These are phyloP conservation scores for Thunnus thynnus DNA, from an alignment of 2,113 vertebrate genomes.

Conservation along the genomic window DNA sequence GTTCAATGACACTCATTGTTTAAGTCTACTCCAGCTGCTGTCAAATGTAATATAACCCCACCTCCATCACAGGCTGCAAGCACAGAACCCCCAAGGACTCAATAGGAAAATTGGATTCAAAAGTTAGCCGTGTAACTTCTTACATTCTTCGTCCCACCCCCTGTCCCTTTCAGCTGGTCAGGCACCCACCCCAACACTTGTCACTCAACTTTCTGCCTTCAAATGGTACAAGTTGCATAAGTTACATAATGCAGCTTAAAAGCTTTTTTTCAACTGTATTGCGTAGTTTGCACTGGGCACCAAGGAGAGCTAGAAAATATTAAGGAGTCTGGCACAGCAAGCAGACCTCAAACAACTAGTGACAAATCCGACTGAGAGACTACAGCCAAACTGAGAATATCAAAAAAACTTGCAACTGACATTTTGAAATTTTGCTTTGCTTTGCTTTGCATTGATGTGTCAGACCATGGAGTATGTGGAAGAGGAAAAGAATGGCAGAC, in stretches of 20 bases:
- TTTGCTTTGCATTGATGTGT: no score
- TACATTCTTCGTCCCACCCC: constrained; percentile 37
- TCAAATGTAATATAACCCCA: constrained; percentile 74
- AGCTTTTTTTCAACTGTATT: background rate
- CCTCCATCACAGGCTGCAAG: constrained; percentile 67
- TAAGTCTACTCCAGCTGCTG: constrained; percentile 81
- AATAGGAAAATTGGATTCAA: constrained; percentile 56
- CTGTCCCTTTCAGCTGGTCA: constrained; percentile 8
- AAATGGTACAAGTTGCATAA: background rate
- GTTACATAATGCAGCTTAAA: background rate
- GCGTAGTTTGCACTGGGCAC: background rate
- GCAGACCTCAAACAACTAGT: background rate
- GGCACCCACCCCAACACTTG: background rate
- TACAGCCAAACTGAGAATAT: background rate
- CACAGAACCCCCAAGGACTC: constrained; percentile 31
- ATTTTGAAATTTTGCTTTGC: no score
- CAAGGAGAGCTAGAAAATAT: background rate
- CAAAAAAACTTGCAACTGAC: no score
- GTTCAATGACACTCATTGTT: constrained; percentile 84
- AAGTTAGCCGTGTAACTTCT: constrained; percentile 29
- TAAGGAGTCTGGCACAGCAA: background rate
- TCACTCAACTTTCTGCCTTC: constrained; percentile 9
- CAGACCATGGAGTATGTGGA: no score
- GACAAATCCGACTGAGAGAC: background rate
- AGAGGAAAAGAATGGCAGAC: no score